Percentiles rank a stretch among this genome's conserved stretches.
Conservation (phyloP, 2,888 invertebrate species). For the Sminthurinus aureus region DNA sequence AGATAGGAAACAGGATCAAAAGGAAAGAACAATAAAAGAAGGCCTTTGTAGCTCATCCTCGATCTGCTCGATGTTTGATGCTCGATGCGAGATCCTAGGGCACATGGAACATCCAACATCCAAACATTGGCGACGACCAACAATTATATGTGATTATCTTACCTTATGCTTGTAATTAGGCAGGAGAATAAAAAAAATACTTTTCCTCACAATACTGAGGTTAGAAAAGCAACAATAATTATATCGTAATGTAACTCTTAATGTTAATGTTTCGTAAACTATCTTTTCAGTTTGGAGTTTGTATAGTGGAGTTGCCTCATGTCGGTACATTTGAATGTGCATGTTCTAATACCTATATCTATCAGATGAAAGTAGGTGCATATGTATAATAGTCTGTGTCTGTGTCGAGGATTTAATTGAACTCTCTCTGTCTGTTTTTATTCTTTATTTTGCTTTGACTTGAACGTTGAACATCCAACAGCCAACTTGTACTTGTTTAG, state of each 20-base stretch:
- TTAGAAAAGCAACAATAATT: slow-evolving; percentile 58
- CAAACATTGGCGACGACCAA: slow-evolving; percentile 57
- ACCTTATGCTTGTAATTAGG: slow-evolving; percentile 60
- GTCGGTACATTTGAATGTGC: too few species aligned
- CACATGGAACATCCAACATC: slow-evolving; percentile 45
- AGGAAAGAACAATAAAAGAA: background rate
- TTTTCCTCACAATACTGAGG: slow-evolving; percentile 56
- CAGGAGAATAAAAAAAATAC: slow-evolving; percentile 48
- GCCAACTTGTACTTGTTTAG: too few species aligned
- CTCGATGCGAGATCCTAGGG: background rate
- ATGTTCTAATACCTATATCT: too few species aligned
- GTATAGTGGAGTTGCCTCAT: too few species aligned
- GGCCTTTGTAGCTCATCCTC: background rate
- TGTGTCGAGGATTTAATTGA: slow-evolving; percentile 19
- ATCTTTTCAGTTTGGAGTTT: slow-evolving; percentile 45
- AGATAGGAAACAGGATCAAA: slow-evolving; percentile 30
- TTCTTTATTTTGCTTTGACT: too few species aligned
- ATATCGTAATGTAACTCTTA: slow-evolving; percentile 60
- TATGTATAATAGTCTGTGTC: slow-evolving; percentile 8
- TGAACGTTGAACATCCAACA: too few species aligned
- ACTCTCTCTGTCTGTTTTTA: background rate
- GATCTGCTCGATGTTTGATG: slow-evolving; percentile 28
- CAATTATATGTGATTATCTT: slow-evolving; percentile 60
- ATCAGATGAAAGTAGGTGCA: slow-evolving; percentile 46
- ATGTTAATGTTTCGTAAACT: slow-evolving; percentile 57